Evolutionary conservation across 2,113 vertebrate genomes (phyloP).

Genomic region (Vanacampus margaritifer): DNA sequence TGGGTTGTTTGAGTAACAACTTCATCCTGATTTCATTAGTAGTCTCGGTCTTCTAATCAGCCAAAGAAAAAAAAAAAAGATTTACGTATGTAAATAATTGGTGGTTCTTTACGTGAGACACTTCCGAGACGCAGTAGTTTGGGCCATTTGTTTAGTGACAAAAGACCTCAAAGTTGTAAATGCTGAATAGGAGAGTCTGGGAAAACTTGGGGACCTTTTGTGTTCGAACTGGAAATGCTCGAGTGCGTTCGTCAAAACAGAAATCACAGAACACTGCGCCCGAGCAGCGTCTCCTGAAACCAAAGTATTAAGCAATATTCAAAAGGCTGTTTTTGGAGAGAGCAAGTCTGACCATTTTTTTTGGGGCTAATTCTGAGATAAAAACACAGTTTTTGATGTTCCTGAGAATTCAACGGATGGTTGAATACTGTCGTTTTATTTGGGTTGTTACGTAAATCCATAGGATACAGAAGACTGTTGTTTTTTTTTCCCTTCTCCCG

Average conservation of each 20-base stretch:
- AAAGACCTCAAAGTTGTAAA: too few relatives aligned
- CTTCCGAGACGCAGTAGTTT: not conserved
- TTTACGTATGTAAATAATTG: not conserved
- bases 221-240: not conserved
- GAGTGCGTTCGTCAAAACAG: not conserved
- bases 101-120: not conserved
- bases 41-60: not conserved
- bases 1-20: constrained; percentile 31
- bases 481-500: too few relatives aligned
- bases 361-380: too few relatives aligned
- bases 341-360: too few relatives aligned
- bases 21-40: constrained; percentile 31
- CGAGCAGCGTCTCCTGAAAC: too few relatives aligned
- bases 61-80: not conserved
- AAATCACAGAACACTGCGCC: not conserved
- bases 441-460: too few relatives aligned
- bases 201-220: not conserved
- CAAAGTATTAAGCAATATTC: too few relatives aligned
- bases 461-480: not conserved
- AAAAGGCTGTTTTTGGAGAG: too few relatives aligned
- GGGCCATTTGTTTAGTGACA: too few relatives aligned
- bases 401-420: too few relatives aligned
- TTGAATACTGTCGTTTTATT: too few relatives aligned
- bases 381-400: too few relatives aligned
- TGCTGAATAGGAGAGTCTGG: not conserved